phyloP scores from a whole-genome alignment of 2,797 vertebrate genomes.

The Centroberyx gerrardi region DNA sequence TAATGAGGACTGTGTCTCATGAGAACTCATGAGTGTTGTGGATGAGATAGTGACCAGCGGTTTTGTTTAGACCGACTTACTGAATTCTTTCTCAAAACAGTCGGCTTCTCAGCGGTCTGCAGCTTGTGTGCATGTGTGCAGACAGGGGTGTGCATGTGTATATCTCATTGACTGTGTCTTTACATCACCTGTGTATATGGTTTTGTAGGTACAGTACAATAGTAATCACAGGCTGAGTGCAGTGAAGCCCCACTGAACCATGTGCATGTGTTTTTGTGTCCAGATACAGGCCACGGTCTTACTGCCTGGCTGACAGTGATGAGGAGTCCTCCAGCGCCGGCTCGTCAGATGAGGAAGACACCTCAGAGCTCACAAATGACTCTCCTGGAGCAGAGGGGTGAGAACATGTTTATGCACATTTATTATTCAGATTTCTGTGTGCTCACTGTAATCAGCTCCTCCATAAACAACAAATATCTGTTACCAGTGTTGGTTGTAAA shows the following conservation, averaged over 20 bases:
- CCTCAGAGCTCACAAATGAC: conserved; percentile 88
- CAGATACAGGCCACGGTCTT: conserved; percentile 78
- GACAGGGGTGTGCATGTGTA: not conserved
- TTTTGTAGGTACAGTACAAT: too few species aligned
- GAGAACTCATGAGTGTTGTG: too few species aligned
- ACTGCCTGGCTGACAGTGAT: conserved; percentile 85
- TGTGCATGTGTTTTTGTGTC: conserved; percentile 9
- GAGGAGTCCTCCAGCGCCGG: conserved; percentile 98
- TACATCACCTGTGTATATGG: too few species aligned
- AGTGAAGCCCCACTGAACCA: too few species aligned
- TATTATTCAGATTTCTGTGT: not conserved
- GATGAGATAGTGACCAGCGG: too few species aligned
- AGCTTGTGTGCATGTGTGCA: not conserved
- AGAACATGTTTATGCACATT: conserved; percentile 50
- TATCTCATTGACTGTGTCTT: not conserved
- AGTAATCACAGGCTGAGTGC: too few species aligned
- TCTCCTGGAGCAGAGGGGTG: conserved; percentile 92
- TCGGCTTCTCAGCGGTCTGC: not conserved
- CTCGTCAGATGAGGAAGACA: conserved; percentile 95
- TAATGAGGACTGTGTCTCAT: too few species aligned
- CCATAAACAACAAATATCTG: too few species aligned
- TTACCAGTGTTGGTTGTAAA: too few species aligned
- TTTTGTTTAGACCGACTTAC: too few species aligned
- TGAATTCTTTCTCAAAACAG: too few species aligned
- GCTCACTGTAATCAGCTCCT: not conserved